Base-by-base conservation (phyloP, 1,140 invertebrate species). In the Drosophila lowei region DNA sequence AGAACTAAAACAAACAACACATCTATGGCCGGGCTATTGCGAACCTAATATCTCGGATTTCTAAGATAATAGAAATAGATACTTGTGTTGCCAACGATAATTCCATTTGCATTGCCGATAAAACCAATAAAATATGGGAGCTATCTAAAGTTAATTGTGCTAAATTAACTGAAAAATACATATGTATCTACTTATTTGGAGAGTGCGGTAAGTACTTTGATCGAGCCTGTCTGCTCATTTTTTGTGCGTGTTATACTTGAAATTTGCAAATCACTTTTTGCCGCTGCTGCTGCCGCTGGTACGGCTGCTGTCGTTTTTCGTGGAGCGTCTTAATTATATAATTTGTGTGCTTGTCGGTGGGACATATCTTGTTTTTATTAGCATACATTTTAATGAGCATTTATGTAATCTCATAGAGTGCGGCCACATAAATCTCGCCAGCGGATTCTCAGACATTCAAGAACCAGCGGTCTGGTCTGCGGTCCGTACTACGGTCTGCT, bases 401-500 rank as follows among this genome's bases (percentile, higher is more conserved):
- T 85, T 86, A 85, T 85, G 77, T 88, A 86, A 85, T 86, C 79
- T 74, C 81, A 86, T 84, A 84, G 79, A 74, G 79, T 74, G 78
- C 67, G 67, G 25, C 30, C 50, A 63, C 70, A 83, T 84, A 80
- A 85, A 85, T 86, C 68, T 71, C 50, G 63, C 50, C 70, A 57
- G 49, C 60, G 49, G 67, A 81, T 86, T 84, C 81, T 84, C 72
- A 75, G 70, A 61, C 72, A 75, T 49, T 74, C 68, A 70, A 79
- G 60, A 55, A 28, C 23, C 46, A 18, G 30, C n/a, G 18, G 44
- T 44, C 38, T 49, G 61, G 15, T 30, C 43, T 38, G 21, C 23
- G 23, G 23, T 25, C 25, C 15, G 28, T 48, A 25, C 57, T 52
- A 18, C 8, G 28, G 38, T 18, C 48, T 38, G 28, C 11, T 54